These are phyloP conservation scores for Psilopsiagon aymara DNA, from an alignment of 2,113 vertebrate genomes.

Conservation along the genomic window DNA sequence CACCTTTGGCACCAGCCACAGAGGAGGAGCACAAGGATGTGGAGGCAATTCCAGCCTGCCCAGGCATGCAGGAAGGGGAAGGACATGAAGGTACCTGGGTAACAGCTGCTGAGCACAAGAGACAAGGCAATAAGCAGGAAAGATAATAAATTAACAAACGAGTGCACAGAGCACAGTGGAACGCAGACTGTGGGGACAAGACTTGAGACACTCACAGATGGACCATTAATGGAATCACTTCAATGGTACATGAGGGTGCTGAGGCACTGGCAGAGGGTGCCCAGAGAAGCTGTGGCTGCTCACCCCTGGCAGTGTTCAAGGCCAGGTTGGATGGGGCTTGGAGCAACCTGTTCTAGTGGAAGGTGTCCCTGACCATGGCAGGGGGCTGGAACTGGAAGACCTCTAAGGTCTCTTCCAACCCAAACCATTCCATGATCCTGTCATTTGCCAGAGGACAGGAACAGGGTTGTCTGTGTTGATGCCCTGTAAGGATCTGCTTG, in stretches of 20 bases:
- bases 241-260: not conserved
- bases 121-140: not conserved
- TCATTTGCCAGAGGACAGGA: not conserved
- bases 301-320: not conserved
- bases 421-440: not conserved
- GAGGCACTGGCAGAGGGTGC: not conserved
- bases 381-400: not conserved
- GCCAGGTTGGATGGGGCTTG: not conserved
- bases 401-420: not conserved
- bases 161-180: not conserved
- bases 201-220: fast-evolving
- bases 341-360: not conserved
- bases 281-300: not conserved
- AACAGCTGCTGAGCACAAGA: not conserved
- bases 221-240: not conserved
- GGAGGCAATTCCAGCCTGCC: not conserved
- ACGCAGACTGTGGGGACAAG: not conserved
- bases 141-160: not conserved
- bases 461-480: not conserved
- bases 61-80: fast-evolving
- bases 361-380: not conserved
- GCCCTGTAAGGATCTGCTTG: not conserved
- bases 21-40: not conserved
- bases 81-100: not conserved
- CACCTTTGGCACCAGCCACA: not conserved